Percentiles rank a stretch among this genome's conserved stretches.
phyloP scores from a whole-genome alignment of 2,113 vertebrate genomes.

The Platanista minor region DNA sequence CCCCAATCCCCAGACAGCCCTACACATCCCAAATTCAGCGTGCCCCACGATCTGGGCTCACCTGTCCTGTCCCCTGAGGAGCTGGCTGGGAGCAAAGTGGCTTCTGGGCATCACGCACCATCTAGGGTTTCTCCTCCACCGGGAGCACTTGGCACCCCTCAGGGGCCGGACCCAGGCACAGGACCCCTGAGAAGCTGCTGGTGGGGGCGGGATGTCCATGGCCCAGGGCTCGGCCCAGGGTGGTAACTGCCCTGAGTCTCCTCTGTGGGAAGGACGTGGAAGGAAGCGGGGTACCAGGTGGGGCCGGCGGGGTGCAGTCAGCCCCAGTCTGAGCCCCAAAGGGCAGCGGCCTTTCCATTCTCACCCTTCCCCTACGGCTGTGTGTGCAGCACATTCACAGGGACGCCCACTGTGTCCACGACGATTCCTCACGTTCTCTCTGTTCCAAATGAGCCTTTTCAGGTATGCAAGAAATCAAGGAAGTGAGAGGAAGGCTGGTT shows the following conservation, averaged over 20 bases:
- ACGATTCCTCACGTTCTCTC: background rate
- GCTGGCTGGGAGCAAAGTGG: background rate
- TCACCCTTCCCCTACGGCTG: background rate
- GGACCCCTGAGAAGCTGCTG: background rate
- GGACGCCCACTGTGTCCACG: fast-evolving
- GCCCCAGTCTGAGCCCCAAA: background rate
- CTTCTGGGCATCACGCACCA: background rate
- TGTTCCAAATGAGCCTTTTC: background rate
- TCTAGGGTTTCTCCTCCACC: background rate
- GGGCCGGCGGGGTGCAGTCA: background rate
- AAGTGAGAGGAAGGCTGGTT: background rate
- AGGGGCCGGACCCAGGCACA: background rate
- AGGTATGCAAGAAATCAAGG: background rate
- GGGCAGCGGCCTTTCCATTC: background rate
- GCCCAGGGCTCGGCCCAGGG: fast-evolving
- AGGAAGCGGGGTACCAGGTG: background rate
- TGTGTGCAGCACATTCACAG: background rate
- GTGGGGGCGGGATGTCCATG: background rate
- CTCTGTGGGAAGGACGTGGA: background rate
- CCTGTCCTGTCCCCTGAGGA: background rate
- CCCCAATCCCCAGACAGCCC: background rate
- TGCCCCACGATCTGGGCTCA: background rate
- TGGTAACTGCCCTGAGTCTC: no score
- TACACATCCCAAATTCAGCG: background rate
- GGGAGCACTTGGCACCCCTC: background rate